Percentiles rank a stretch among this genome's conserved stretches.
Conservation (phyloP, 2,113 vertebrate genomes). For the Petroica traversi region DNA sequence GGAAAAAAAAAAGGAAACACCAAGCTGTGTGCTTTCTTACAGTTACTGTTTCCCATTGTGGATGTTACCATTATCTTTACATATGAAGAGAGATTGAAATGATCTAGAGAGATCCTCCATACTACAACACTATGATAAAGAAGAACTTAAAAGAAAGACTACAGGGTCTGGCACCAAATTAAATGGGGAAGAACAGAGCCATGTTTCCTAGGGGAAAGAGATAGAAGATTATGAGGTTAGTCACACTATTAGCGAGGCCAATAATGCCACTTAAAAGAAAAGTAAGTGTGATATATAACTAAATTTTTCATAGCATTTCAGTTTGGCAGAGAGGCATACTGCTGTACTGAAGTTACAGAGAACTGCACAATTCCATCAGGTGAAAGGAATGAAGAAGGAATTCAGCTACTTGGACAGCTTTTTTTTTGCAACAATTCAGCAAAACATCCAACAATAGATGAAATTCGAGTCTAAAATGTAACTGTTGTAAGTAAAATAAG, state of each 20-base stretch:
- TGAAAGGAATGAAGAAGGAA: background rate
- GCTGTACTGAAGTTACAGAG: background rate
- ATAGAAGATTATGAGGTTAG: slow-evolving; percentile 62
- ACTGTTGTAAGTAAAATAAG: background rate
- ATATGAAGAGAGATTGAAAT: slow-evolving; percentile 63
- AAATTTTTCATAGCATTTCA: background rate
- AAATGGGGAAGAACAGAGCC: slow-evolving; percentile 55
- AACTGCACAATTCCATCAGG: background rate
- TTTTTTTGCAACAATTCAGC: background rate
- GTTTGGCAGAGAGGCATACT: background rate
- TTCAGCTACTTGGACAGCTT: background rate
- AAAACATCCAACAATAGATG: background rate
- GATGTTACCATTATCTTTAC: slow-evolving; percentile 62
- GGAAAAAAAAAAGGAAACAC: slow-evolving; percentile 8
- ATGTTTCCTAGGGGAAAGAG: slow-evolving; percentile 45
- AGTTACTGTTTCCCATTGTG: slow-evolving; percentile 45
- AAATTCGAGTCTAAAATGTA: background rate
- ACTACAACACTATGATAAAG: slow-evolving; percentile 45
- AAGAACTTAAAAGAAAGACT: slow-evolving; percentile 50
- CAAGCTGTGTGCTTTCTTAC: slow-evolving; percentile 57
- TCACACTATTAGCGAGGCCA: slow-evolving; percentile 52
- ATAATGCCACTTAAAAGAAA: slow-evolving; percentile 49
- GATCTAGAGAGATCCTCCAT: slow-evolving; percentile 51
- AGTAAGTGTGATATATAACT: slow-evolving; percentile 22
- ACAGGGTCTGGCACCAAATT: slow-evolving; percentile 52